A percentile compares a stretch with the other conserved stretches of the same genome.
These are phyloP conservation scores for Microcebus tavaratra DNA, from an alignment of 2,113 vertebrate species.

Conservation along the genomic window DNA sequence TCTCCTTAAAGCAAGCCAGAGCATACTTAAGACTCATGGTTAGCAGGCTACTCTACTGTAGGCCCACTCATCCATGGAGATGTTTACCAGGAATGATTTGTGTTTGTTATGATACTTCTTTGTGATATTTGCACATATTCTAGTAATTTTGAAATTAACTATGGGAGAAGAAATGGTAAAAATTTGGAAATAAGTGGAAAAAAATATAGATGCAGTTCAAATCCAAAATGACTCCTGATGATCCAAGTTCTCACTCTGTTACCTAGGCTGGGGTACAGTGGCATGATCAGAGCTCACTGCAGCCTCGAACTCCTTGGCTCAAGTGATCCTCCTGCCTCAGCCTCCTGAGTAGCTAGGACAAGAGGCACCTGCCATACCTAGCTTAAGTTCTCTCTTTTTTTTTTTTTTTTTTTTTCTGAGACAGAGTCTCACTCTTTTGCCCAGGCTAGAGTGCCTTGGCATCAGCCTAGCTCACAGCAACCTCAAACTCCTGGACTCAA, in stretches of 20 bases:
- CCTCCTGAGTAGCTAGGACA: too few species aligned
- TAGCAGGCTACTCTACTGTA: neutral
- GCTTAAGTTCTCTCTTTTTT: too few species aligned
- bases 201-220: neutral
- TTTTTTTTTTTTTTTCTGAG: too few species aligned
- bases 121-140: neutral
- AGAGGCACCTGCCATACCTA: too few species aligned
- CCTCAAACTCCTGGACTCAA: too few species aligned
- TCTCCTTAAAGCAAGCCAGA: neutral
- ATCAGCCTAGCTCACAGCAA: too few species aligned
- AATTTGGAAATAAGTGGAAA: neutral
- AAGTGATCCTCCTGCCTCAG: too few species aligned
- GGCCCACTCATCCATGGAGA: neutral
- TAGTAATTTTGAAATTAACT: constrained; percentile 18
- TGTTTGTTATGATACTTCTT: neutral
- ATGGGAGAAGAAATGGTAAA: neutral
- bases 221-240: neutral
- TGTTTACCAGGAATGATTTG: neutral
- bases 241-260: neutral
- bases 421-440: too few species aligned
- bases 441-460: too few species aligned
- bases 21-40: neutral
- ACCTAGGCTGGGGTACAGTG: too few species aligned
- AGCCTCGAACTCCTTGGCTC: too few species aligned
- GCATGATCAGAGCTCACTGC: too few species aligned